phyloP scores from a whole-genome alignment of 2,888 invertebrate species.

The Galerucella pusilla region DNA sequence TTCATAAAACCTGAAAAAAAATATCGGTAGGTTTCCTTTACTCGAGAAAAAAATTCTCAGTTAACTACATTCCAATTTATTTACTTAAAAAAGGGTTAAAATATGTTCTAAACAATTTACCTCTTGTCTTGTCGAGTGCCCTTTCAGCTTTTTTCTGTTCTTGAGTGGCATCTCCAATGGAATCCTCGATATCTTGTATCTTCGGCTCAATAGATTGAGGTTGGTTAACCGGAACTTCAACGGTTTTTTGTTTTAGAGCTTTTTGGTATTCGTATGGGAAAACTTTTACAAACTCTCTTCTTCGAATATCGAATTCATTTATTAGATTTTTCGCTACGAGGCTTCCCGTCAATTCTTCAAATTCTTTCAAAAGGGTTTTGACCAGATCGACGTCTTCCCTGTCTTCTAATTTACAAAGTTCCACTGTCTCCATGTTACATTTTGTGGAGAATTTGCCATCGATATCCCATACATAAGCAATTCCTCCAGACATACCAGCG shows the following conservation, averaged over 20 bases:
- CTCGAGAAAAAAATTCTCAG: not conserved
- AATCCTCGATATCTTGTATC: slow-evolving; percentile 86
- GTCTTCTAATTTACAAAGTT: slow-evolving; percentile 83
- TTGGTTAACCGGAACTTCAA: slow-evolving; percentile 55
- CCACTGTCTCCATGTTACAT: slow-evolving; percentile 97
- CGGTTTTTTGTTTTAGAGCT: slow-evolving; percentile 77
- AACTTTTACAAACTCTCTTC: slow-evolving; percentile 88
- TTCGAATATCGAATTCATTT: slow-evolving; percentile 79
- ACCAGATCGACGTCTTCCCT: slow-evolving; percentile 83
- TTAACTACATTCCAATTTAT: slow-evolving; percentile 55
- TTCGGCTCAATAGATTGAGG: slow-evolving; percentile 61
- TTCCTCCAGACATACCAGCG: slow-evolving; percentile 96
- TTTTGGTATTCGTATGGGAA: slow-evolving; percentile 98
- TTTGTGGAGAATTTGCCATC: slow-evolving; percentile 86
- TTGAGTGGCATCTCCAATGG: slow-evolving; percentile 79
- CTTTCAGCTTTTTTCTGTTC: slow-evolving; percentile 86
- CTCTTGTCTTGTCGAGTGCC: slow-evolving; percentile 82
- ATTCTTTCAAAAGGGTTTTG: slow-evolving; percentile 82
- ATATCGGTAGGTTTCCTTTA: not conserved
- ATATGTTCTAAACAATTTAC: slow-evolving; percentile 18
- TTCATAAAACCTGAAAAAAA: slow-evolving; percentile 85
- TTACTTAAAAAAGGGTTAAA: slow-evolving; percentile 3
- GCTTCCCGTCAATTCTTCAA: slow-evolving; percentile 84
- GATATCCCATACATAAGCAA: slow-evolving; percentile 94
- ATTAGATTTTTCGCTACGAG: slow-evolving; percentile 83